Base-by-base conservation (phyloP, 1,140 invertebrate genomes). In the Ericerus pela region DNA sequence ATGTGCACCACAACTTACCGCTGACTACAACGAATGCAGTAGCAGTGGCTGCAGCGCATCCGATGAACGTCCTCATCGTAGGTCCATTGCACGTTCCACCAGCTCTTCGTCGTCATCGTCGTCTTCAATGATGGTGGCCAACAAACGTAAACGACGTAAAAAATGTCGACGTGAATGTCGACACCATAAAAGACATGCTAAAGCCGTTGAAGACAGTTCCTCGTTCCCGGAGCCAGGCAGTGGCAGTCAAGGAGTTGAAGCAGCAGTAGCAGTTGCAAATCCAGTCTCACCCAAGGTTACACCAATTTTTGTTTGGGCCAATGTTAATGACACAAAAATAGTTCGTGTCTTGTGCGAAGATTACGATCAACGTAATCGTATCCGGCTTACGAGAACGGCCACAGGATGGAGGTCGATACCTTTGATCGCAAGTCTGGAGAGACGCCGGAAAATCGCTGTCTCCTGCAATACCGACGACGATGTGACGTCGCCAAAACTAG, bases 341-440 rank as follows among this genome's bases (percentile, higher is more conserved):
- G 77, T 85, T 64, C 81, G 85, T 68, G 84, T 88, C 59, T 77
- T 80, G 65, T 86, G 84, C 70, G 85, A 87, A 69, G 85, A 88
- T 66, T 88, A 87, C 72, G 84, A 87, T 70, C 80, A 82, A 64
- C 72, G 83, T 33, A 88, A 87, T 71, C 78, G 85, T 12, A 84
- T 88, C 58, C 78, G 82, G 59, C 70, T 88, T 62, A 83, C 81
- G 51, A 84, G 85, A 64, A 86, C 84, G 2, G 73, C 81, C 2
- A 75, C 79, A 63, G 85, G 85, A 62, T 88, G 85, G 85, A 76
- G 81, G 36, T 83, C 83, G 20, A 84, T 85, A 70, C 85, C 85
- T 57, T 74, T 81, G 54, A 85, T 83, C 27, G 77, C 79, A 62
- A 76, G 77, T 54, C 73, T 76, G 56, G 75, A 47, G 20, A 47